Conservation (phyloP, 2,888 invertebrate genomes). For the Caradrina kadenii region DNA sequence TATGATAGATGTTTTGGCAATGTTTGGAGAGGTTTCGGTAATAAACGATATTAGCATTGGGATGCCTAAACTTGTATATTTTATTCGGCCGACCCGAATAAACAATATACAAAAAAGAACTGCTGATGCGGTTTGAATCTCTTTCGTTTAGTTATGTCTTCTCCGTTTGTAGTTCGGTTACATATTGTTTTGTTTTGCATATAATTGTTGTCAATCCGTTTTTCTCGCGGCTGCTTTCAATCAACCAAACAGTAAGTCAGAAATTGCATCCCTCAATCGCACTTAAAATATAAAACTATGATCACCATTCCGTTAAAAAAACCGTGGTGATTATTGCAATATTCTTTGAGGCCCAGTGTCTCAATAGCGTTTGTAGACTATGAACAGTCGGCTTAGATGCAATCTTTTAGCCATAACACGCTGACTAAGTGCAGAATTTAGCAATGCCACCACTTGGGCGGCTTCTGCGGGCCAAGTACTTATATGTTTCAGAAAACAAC, state of each 20-base stretch:
- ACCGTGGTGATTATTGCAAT: neutral
- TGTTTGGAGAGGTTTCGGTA: slow-evolving; percentile 42
- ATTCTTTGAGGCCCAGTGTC: neutral
- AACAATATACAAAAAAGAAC: slow-evolving; percentile 1
- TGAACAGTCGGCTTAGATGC: too few species aligned
- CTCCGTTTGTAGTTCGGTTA: neutral
- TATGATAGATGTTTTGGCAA: slow-evolving; percentile 47
- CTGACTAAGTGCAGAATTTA: too few species aligned
- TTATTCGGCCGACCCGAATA: slow-evolving; percentile 30
- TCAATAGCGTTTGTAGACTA: too few species aligned
- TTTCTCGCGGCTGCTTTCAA: neutral
- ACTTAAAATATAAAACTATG: neutral
- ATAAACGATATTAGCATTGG: slow-evolving; percentile 30
- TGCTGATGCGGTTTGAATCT: slow-evolving; percentile 11
- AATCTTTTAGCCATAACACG: too few species aligned
- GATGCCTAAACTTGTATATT: slow-evolving; percentile 24
- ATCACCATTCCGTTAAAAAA: neutral
- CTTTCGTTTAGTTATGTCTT: neutral
- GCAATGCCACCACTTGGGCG: too few species aligned
- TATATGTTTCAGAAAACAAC: neutral
- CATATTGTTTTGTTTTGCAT: slow-evolving; percentile 3
- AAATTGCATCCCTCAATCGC: neutral
- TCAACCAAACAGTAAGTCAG: neutral
- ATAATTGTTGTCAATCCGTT: too few species aligned
- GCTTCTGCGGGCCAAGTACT: too few species aligned